These are phyloP conservation scores for Hetaerina titia DNA, from an alignment of 2,888 invertebrate genomes.

Conservation along the genomic window DNA sequence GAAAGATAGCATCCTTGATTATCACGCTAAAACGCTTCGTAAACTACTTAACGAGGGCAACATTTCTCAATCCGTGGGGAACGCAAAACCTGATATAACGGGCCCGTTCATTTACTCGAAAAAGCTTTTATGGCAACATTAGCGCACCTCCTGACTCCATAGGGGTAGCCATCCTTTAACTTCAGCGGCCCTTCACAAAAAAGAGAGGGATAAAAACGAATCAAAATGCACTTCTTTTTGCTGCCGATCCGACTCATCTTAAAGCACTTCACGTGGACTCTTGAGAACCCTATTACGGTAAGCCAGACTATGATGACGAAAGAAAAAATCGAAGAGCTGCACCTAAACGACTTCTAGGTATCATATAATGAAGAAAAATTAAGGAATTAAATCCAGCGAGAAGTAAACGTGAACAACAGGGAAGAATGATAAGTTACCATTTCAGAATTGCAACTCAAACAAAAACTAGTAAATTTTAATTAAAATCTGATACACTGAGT, in stretches of 20 bases:
- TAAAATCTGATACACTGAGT: no score
- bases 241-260: not conserved
- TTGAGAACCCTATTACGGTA: not conserved
- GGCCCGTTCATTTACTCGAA: slow-evolving; percentile 40
- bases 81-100: slow-evolving; percentile 36
- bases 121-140: slow-evolving; percentile 61
- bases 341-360: not conserved
- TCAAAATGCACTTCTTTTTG: not conserved
- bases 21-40: slow-evolving; percentile 30
- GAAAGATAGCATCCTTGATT: not conserved
- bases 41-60: slow-evolving; percentile 33
- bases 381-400: no score
- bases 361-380: no score
- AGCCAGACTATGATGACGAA: not conserved
- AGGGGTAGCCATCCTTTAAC: not conserved
- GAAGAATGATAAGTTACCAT: no score
- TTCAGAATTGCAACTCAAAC: no score
- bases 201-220: not conserved
- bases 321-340: not conserved
- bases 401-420: no score
- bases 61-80: slow-evolving; percentile 36
- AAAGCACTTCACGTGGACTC: not conserved
- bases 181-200: not conserved
- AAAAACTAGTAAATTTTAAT: no score
- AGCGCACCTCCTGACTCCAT: slow-evolving; percentile 33